Base-by-base conservation (phyloP, 2,888 invertebrate genomes). In the Abrostola tripartita region DNA sequence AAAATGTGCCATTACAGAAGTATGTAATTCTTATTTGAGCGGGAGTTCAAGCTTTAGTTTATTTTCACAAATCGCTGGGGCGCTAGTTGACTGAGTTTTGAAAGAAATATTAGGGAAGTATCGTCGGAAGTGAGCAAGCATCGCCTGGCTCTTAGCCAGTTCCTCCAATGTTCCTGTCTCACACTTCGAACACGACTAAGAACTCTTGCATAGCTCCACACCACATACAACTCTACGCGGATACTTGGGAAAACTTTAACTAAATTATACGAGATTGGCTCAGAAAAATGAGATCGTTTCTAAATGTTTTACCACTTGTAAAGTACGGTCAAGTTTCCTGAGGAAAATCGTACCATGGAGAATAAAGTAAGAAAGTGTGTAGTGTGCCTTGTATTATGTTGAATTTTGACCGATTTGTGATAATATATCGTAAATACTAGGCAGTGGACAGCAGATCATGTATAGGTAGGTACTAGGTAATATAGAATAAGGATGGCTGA, bases 41-140 rank as follows among this genome's bases (percentile, higher is more conserved):
- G 55, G 50, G 74, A 77, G 61, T 62, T 74, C 73, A 75, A 68
- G 53, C 52, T 71, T 53, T 35, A 69, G 78, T 81, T 77, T 82
- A 76, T 81, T 84, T 83, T 79, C 73, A 71, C 71, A 78, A 78
- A 80, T 78, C 75, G 76, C 61, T 62, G 62, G 69, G 49, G 69
- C 58, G 58, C 64, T 65, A 69, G 53, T 51, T 12, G 54, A 74
- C 68, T 78, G 67, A 70, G 65, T 74, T 78, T 78, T 69, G 68
- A 80, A 84, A 85, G 82, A 85, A 85, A 81, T 82, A 86, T 83
- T 67, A 54, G 76, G 79, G 79, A 83, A 86, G 82, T 78, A 78
- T 77, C 70, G 63, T 81, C 81, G 84, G 83, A 86, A 85, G 77
- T 79, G 71, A 77, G 74, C 66, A 71, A 64, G 68, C 67, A 66